Base-by-base conservation (phyloP, 2,797 vertebrate genomes). In the Sparus aurata region DNA sequence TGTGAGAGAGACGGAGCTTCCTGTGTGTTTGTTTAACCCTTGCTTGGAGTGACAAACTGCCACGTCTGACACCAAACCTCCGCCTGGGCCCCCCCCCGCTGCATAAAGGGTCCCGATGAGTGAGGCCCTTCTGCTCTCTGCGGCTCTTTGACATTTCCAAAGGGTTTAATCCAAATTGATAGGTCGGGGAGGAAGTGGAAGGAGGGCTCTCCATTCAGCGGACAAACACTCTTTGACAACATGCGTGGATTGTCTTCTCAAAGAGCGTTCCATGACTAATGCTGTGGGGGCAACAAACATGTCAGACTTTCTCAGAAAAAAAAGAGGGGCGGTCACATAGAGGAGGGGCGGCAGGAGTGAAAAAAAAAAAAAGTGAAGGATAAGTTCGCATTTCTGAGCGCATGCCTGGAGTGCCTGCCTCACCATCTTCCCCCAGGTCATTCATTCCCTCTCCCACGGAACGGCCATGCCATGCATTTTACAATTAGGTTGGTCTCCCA, bases 391-490 rank as follows among this genome's bases (percentile, higher is more conserved):
- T 89, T 89, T 88, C 80, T 89, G 23, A 85, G 78, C 64, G 74
- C 89, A 91, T 93, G 87, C 83, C 89, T 92, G 54, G 75, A 90
- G 85, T 88, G 85, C 86, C 83, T 83, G 71, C 61, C 63, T 53
- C 3, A 53, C 82, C 87, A 67, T 87, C 90, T 90, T 80, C 86
- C 89, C 88, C 72, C 79, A 69, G 89, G 92, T 83, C 89, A 81
- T 86, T 90, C 82, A 85, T 84, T 85, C 80, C 38, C 74, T 85
- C 85, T 92, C 89, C 87, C 84, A 91, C 91, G 84, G 86, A 72
- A 62, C 63, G 30, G 76, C 54, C 85, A 88, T 89, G 76, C 89
- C 87, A 84, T 65, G 68, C 80, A 86, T 89, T 91, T 91, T 70
- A 88, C 79, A 85, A 82, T 79, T 82, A 89, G 66, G 67, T 57